A percentile compares a stretch with the other conserved stretches of the same genome.
Conservation (phyloP, 2,797 vertebrate genomes). For the Strix occidentalis region DNA sequence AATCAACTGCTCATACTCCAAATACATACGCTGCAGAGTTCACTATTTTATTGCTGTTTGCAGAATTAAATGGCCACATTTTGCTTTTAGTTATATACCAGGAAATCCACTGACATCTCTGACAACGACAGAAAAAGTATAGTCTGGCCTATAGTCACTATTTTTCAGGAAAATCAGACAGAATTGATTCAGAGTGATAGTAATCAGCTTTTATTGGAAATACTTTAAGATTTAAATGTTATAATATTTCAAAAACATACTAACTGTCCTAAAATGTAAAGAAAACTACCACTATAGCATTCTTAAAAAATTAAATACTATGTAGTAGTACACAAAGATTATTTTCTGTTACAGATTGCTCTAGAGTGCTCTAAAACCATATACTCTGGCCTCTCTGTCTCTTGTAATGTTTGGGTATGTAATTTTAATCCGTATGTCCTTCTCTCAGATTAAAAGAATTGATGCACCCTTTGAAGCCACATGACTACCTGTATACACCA, state of each 20-base stretch:
- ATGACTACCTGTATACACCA: neutral
- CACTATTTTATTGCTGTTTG: neutral
- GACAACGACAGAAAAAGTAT: neutral
- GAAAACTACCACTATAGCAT: neutral
- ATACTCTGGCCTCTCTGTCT: neutral
- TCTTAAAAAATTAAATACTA: neutral
- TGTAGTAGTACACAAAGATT: neutral
- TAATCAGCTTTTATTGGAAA: neutral
- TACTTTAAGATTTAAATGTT: neutral
- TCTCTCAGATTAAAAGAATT: neutral
- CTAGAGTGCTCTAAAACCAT: neutral
- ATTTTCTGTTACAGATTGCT: neutral
- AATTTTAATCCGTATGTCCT: neutral
- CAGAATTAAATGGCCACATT: neutral
- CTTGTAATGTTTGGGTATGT: neutral
- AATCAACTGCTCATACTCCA: neutral
- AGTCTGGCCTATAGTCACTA: neutral
- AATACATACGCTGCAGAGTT: neutral
- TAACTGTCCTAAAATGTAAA: neutral
- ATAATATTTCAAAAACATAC: neutral
- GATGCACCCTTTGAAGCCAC: neutral
- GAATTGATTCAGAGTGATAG: neutral
- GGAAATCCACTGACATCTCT: neutral
- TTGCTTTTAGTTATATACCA: neutral
- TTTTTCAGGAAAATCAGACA: neutral